A percentile compares a stretch with the other conserved stretches of the same genome.
Conservation (phyloP, 2,113 vertebrate species). For the Nesogale talazaci region DNA sequence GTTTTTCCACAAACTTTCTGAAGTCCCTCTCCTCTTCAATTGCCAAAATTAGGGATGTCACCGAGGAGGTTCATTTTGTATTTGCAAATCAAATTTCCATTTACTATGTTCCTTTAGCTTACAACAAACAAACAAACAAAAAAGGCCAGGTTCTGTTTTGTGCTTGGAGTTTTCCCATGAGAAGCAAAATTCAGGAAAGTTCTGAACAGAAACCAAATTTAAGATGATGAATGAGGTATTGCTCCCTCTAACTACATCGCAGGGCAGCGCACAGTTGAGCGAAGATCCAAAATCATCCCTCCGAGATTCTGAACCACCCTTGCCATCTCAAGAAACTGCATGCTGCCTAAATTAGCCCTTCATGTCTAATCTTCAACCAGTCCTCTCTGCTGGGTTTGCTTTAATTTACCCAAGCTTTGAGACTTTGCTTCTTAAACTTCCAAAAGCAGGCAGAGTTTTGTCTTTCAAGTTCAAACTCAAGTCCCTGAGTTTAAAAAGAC, state of each 20-base stretch:
- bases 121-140: too few species aligned
- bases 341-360: background rate
- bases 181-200: slow-evolving; percentile 34
- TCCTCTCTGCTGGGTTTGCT: slow-evolving; percentile 7
- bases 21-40: too few species aligned
- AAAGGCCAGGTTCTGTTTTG: background rate
- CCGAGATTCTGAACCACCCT: background rate
- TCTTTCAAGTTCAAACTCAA: slow-evolving; percentile 37
- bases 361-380: background rate
- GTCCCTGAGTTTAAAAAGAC: too few species aligned
- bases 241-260: background rate
- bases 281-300: slow-evolving; percentile 3
- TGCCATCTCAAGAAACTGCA: background rate
- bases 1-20: too few species aligned
- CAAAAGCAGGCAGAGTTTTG: slow-evolving; percentile 34
- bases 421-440: slow-evolving; percentile 14
- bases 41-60: slow-evolving; percentile 30
- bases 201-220: slow-evolving; percentile 45
- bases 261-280: slow-evolving; percentile 9
- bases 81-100: slow-evolving; percentile 24
- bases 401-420: slow-evolving; percentile 36
- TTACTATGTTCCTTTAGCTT: background rate
- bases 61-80: background rate
- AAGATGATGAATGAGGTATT: background rate
- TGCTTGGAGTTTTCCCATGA: slow-evolving; percentile 33